phyloP scores from a whole-genome alignment of 2,888 invertebrate genomes.

The Eugnorisma glareosa region DNA sequence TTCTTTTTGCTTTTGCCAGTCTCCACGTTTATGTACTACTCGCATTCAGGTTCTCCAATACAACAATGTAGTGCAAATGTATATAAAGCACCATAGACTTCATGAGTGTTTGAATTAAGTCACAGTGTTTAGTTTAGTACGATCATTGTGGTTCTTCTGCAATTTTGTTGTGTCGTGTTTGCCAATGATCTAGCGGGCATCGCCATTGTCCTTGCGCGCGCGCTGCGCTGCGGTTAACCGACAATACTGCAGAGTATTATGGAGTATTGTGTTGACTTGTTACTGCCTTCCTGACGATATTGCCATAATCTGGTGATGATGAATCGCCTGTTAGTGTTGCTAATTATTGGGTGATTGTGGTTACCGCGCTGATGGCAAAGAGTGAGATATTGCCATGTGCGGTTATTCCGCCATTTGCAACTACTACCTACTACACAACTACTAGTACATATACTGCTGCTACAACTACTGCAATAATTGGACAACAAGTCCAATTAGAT shows the following conservation, averaged over 20 bases:
- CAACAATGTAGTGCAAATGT: neutral
- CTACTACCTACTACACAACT: neutral
- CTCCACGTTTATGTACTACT: neutral
- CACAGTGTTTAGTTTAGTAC: neutral
- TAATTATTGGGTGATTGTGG: constrained; percentile 52
- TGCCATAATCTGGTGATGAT: constrained; percentile 51
- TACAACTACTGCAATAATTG: neutral
- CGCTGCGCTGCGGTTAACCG: constrained; percentile 66
- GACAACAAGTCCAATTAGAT: neutral
- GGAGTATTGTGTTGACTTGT: constrained; percentile 61
- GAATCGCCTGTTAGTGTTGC: constrained; percentile 33
- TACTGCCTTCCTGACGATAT: constrained; percentile 38
- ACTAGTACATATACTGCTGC: too few relatives aligned
- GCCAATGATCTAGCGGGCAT: constrained; percentile 50
- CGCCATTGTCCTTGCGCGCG: constrained; percentile 61
- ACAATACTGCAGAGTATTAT: constrained; percentile 47
- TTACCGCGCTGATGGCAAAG: constrained; percentile 21
- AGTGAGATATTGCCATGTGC: constrained; percentile 40
- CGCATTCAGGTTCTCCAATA: neutral
- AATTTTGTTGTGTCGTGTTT: neutral
- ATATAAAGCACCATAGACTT: neutral
- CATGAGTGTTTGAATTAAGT: neutral
- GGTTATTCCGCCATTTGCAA: constrained; percentile 11
- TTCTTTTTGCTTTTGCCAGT: too few relatives aligned
- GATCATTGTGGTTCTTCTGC: constrained; percentile 16